These are phyloP conservation scores for Grus americana DNA, from an alignment of 2,113 vertebrate species.

Conservation along the genomic window DNA sequence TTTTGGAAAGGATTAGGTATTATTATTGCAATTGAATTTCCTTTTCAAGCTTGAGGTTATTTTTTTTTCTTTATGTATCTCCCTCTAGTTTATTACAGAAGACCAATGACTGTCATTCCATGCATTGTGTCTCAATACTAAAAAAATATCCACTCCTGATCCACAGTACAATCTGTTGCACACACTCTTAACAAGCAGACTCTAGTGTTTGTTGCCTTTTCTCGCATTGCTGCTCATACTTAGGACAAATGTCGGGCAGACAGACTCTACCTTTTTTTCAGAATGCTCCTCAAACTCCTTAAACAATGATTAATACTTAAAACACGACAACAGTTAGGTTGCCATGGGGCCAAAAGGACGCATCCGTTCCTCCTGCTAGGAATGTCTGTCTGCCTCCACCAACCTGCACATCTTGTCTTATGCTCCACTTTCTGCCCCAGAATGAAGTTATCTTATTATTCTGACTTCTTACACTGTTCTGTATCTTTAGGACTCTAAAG, in stretches of 20 bases:
- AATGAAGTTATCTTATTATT: not conserved
- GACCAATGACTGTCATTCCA: not conserved
- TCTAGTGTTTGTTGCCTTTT: not conserved
- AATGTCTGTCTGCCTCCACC: not conserved
- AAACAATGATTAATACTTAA: not conserved
- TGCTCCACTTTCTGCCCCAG: not conserved
- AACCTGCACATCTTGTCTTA: not conserved
- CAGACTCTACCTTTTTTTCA: not conserved
- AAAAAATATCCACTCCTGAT: not conserved
- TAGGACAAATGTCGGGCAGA: not conserved
- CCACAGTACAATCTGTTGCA: not conserved
- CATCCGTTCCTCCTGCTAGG: not conserved
- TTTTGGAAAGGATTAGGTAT: not conserved
- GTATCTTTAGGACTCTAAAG: not conserved
- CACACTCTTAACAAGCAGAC: not conserved
- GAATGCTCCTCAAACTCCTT: not conserved
- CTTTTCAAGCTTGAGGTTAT: not conserved
- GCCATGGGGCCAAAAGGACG: not conserved
- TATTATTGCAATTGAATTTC: not conserved
- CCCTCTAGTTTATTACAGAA: not conserved
- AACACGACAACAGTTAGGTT: not conserved
- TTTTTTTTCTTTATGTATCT: not conserved
- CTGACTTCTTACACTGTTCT: not conserved
- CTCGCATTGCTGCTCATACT: not conserved
- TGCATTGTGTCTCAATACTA: not conserved